These are phyloP conservation scores for Actenoides hombroni DNA, from an alignment of 2,113 vertebrate genomes.

Conservation along the genomic window DNA sequence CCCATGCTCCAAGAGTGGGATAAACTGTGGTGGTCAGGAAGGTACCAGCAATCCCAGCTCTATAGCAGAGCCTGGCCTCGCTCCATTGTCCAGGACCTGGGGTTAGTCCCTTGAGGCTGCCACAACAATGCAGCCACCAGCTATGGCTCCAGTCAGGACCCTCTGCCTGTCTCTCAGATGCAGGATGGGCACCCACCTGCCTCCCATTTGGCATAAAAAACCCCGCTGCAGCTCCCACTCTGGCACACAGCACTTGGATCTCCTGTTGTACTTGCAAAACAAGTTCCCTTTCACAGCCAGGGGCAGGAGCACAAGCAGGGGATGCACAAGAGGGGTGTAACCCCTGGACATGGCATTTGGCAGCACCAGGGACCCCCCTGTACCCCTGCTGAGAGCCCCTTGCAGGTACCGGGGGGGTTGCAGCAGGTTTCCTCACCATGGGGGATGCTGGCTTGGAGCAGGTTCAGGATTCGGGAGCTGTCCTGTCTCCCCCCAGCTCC, in stretches of 20 bases:
- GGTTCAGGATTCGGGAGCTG: background rate
- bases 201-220: background rate
- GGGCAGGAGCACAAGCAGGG: background rate
- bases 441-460: background rate
- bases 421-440: background rate
- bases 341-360: accelerated
- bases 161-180: background rate
- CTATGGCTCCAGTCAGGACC: background rate
- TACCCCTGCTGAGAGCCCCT: accelerated
- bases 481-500: background rate
- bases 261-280: background rate
- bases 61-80: background rate
- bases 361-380: background rate
- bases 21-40: background rate
- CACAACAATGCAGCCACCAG: background rate
- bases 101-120: background rate
- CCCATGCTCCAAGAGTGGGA: background rate
- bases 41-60: background rate
- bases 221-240: background rate
- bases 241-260: background rate
- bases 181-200: background rate
- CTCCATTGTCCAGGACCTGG: background rate
- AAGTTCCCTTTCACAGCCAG: background rate
- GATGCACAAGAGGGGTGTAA: accelerated
- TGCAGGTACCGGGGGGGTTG: background rate